Evolutionary conservation across 1,140 invertebrate genomes (phyloP).

Genomic region (Monochamus saltuarius): DNA sequence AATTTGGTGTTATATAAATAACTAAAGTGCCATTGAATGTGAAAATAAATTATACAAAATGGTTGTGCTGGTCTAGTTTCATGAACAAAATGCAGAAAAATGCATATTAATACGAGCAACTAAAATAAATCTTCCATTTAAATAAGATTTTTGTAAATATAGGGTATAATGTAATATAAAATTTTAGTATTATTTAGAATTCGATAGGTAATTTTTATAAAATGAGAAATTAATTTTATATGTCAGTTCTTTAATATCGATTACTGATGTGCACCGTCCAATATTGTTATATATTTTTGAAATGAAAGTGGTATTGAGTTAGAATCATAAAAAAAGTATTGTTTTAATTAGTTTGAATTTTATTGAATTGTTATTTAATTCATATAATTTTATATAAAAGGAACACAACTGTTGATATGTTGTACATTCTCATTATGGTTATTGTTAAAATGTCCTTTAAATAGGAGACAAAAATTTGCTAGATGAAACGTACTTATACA

Average conservation of each 20-base stretch:
- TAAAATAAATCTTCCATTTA: slow-evolving; percentile 29
- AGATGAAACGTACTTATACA: slow-evolving; percentile 15
- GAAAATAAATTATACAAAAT: slow-evolving; percentile 3
- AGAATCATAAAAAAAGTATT: slow-evolving; percentile 21
- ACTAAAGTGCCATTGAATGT: slow-evolving; percentile 26
- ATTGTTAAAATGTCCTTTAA: slow-evolving; percentile 1
- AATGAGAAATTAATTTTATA: not conserved
- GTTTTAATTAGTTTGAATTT: slow-evolving; percentile 39
- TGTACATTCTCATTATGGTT: not conserved
- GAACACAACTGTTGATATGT: slow-evolving; percentile 1
- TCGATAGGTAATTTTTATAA: slow-evolving; percentile 14
- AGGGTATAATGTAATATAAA: slow-evolving; percentile 22
- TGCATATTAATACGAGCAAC: slow-evolving; percentile 13
- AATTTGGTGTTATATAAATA: too few relatives aligned
- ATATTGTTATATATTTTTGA: slow-evolving; percentile 24
- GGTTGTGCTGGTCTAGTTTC: slow-evolving; percentile 2
- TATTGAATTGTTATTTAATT: slow-evolving; percentile 44
- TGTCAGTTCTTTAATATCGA: too few relatives aligned
- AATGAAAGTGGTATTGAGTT: slow-evolving; percentile 16
- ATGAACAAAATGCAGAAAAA: too few relatives aligned
- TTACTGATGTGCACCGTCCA: slow-evolving; percentile 26
- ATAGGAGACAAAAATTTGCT: slow-evolving; percentile 7
- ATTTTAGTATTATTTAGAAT: slow-evolving; percentile 15
- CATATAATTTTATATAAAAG: slow-evolving; percentile 33
- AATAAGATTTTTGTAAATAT: slow-evolving; percentile 31